These are phyloP conservation scores for Drosophila oshimai DNA, from an alignment of 1,140 invertebrate species.

Conservation along the genomic window DNA sequence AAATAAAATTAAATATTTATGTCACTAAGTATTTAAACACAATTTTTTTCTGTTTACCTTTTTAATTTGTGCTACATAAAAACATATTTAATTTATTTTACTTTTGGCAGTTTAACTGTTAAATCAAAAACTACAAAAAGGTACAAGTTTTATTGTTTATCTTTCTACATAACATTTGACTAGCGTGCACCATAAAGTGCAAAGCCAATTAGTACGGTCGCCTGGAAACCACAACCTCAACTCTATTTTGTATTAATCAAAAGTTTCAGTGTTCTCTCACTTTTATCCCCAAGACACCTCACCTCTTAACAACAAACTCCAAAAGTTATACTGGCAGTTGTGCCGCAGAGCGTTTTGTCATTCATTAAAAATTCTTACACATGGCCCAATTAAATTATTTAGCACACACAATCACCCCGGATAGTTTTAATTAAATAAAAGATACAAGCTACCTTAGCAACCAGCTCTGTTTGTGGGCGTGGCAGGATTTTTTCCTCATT, in stretches of 20 bases:
- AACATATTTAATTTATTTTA: too few relatives aligned
- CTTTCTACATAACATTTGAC: not conserved
- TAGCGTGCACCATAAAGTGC: constrained; percentile 25
- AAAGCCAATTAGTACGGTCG: constrained; percentile 48
- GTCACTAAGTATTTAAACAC: not conserved
- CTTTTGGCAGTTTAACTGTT: too few relatives aligned
- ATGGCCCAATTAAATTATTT: constrained; percentile 76
- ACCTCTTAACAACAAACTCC: not conserved
- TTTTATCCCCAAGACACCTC: not conserved
- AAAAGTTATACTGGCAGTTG: constrained; percentile 28
- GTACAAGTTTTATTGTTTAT: not conserved
- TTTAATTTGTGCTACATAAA: too few relatives aligned
- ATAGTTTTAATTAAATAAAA: constrained; percentile 77
- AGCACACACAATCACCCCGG: constrained; percentile 33
- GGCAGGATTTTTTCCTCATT: constrained; percentile 12
- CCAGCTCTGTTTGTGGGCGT: constrained; percentile 30
- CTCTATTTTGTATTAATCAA: constrained; percentile 59
- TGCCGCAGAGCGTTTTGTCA: constrained; percentile 34
- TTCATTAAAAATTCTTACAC: constrained; percentile 70
- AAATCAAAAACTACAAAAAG: not conserved
- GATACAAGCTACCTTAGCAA: constrained; percentile 28
- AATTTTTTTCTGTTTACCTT: not conserved
- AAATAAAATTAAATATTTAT: too few relatives aligned
- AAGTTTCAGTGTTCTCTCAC: constrained; percentile 33
- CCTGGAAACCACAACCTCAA: constrained; percentile 28